Percentiles rank a stretch among this genome's conserved stretches.
Conservation (phyloP, 1,140 invertebrate species). For the Babylonia areolata region DNA sequence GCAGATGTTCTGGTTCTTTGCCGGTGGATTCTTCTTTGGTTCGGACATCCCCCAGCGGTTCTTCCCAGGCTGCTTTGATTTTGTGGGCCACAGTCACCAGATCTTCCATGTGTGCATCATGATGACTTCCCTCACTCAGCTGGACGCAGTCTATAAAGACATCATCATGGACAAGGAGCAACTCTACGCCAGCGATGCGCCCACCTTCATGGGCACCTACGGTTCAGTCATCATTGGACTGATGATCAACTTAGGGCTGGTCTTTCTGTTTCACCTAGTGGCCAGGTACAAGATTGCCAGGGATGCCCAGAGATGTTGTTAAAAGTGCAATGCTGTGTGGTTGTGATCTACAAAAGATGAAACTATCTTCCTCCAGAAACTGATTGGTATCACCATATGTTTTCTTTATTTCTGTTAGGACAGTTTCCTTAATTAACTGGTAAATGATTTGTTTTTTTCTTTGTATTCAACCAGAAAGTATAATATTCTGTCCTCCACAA, state of each 20-base stretch:
- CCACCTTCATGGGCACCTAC: constrained; percentile 64
- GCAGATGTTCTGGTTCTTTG: constrained; percentile 72
- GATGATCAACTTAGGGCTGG: constrained; percentile 52
- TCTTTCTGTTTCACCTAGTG: constrained; percentile 44
- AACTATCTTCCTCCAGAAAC: too few relatives aligned
- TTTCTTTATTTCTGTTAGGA: neutral
- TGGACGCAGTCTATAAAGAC: constrained; percentile 69
- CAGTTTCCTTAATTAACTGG: neutral
- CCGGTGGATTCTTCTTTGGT: constrained; percentile 72
- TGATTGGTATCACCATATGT: too few relatives aligned
- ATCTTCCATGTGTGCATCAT: constrained; percentile 74
- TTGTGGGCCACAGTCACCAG: constrained; percentile 74
- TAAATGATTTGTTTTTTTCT: neutral
- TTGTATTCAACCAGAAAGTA: neutral
- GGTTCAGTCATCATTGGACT: constrained; percentile 60
- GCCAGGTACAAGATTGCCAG: constrained; percentile 40
- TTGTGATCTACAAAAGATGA: too few relatives aligned
- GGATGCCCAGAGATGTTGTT: neutral
- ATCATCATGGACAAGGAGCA: constrained; percentile 34
- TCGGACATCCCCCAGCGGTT: constrained; percentile 73
- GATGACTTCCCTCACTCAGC: constrained; percentile 65
- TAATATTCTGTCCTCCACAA: too few relatives aligned
- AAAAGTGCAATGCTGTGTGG: neutral
- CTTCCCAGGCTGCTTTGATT: constrained; percentile 71
- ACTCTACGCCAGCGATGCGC: constrained; percentile 45